These are phyloP conservation scores for Oreochromis spilurus DNA, from an alignment of 2,113 vertebrate genomes.

Conservation along the genomic window DNA sequence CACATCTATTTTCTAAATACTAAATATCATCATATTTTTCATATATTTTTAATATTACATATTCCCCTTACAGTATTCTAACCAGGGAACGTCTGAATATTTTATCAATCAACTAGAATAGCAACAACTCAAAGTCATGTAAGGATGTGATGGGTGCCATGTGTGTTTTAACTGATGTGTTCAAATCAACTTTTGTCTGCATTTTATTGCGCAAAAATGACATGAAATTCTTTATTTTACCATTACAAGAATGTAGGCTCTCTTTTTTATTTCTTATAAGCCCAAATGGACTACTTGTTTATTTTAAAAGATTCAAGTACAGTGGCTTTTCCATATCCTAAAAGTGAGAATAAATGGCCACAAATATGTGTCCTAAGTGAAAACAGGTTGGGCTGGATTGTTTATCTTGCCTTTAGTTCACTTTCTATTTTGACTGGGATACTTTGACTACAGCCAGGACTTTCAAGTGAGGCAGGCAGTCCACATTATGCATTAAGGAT, in stretches of 20 bases:
- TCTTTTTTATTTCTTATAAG: slow-evolving; percentile 4
- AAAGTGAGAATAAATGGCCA: slow-evolving; percentile 49
- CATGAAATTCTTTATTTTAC: slow-evolving; percentile 15
- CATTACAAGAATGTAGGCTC: not conserved
- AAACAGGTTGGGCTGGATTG: slow-evolving; percentile 44
- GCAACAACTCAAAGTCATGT: not conserved
- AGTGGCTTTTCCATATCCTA: slow-evolving; percentile 12
- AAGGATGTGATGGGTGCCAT: slow-evolving; percentile 18
- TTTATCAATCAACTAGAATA: slow-evolving; percentile 27
- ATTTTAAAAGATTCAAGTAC: slow-evolving; percentile 35
- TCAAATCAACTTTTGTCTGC: slow-evolving; percentile 7
- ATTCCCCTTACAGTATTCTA: slow-evolving; percentile 4
- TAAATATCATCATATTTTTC: slow-evolving; percentile 24
- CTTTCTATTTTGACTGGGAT: slow-evolving; percentile 57
- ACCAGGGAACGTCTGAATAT: not conserved
- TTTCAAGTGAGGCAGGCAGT: not conserved
- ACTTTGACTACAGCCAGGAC: slow-evolving; percentile 28
- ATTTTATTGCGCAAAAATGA: slow-evolving; percentile 25
- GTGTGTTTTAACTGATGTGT: slow-evolving; percentile 17
- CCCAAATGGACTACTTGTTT: not conserved
- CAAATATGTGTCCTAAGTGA: slow-evolving; percentile 60
- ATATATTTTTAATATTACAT: slow-evolving; percentile 30
- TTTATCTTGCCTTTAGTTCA: slow-evolving; percentile 49
- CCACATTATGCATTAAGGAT: slow-evolving; percentile 34
- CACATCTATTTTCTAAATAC: slow-evolving; percentile 5